phyloP scores from a whole-genome alignment of 2,113 vertebrate genomes.

The Erpornis zantholeuca region DNA sequence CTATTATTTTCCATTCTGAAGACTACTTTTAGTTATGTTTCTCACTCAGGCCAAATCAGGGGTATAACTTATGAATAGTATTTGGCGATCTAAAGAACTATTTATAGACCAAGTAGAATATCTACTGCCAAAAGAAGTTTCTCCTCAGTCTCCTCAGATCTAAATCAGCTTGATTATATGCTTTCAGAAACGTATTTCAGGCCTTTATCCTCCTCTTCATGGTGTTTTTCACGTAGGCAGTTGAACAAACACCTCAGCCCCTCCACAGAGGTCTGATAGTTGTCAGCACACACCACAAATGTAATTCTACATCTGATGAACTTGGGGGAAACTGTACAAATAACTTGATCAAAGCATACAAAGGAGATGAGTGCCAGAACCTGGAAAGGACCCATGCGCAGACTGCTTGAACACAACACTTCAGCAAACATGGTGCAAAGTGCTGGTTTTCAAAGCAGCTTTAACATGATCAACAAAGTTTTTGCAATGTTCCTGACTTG shows the following conservation, averaged over 20 bases:
- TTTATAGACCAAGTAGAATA: neutral
- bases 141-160: neutral
- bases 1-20: neutral
- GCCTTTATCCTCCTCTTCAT: neutral
- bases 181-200: neutral
- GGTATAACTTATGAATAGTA: neutral
- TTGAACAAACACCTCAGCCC: neutral
- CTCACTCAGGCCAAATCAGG: neutral
- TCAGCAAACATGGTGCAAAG: neutral
- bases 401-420: neutral
- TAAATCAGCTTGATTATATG: neutral
- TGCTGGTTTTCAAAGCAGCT: neutral
- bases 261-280: neutral
- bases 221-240: neutral
- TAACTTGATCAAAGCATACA: neutral
- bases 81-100: neutral
- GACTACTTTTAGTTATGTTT: neutral
- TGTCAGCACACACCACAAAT: neutral
- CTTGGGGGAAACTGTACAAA: neutral
- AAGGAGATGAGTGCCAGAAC: neutral
- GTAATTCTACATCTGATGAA: neutral
- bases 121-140: neutral
- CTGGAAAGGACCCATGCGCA: accelerated
- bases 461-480: neutral
- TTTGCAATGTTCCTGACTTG: neutral